Percentiles rank a stretch among this genome's conserved stretches.
These are phyloP conservation scores for Phycodurus eques DNA, from an alignment of 2,113 vertebrate genomes.

Conservation along the genomic window DNA sequence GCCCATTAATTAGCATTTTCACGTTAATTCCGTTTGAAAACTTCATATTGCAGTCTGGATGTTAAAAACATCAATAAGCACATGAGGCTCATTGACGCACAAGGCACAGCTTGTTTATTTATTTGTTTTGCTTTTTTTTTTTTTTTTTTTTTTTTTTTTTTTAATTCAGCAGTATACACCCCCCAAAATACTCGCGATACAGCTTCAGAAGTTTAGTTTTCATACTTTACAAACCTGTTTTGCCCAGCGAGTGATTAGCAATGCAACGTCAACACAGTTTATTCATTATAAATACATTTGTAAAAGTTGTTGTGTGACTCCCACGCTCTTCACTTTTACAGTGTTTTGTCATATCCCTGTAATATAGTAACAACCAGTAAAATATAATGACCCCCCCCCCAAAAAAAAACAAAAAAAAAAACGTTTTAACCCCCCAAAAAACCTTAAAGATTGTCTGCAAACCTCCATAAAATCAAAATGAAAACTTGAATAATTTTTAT, in stretches of 20 bases:
- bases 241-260: constrained; percentile 9
- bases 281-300: constrained; percentile 53
- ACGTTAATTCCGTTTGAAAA: constrained; percentile 1
- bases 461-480: not conserved
- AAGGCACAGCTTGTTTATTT: not conserved
- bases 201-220: constrained; percentile 4
- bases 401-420: not conserved
- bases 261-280: constrained; percentile 6
- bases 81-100: not conserved
- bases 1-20: not conserved
- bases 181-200: constrained; percentile 2
- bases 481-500: not conserved
- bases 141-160: not conserved
- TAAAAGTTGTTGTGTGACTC: constrained; percentile 15
- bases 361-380: constrained; percentile 10
- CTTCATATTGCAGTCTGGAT: not conserved
- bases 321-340: not conserved
- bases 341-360: constrained; percentile 1
- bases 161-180: constrained; percentile 10
- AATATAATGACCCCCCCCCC: not conserved
- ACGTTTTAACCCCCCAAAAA: not conserved
- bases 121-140: not conserved
- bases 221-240: constrained; percentile 9
- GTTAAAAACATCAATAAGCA: not conserved
- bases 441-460: not conserved